phyloP scores from a whole-genome alignment of 1,140 invertebrate species.

The Battus philenor region DNA sequence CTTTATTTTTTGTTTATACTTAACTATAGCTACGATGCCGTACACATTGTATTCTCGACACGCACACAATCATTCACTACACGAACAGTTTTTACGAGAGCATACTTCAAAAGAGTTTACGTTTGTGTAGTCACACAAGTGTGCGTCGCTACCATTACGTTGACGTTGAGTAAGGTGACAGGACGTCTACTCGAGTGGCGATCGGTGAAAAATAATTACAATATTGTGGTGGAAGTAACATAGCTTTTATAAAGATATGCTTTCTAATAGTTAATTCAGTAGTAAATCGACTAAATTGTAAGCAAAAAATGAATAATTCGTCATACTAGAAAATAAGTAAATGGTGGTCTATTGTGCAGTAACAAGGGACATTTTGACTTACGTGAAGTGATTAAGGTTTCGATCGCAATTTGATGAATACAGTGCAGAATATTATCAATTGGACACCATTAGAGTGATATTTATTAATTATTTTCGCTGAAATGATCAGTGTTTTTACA shows the following conservation, averaged over 20 bases:
- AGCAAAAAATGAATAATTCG: background rate
- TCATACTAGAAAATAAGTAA: background rate
- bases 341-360: constrained; percentile 22
- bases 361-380: constrained; percentile 37
- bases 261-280: constrained; percentile 5
- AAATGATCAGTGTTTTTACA: constrained; percentile 57
- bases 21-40: constrained; percentile 51
- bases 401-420: constrained; percentile 20
- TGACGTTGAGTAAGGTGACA: constrained; percentile 31
- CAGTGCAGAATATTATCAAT: constrained; percentile 22
- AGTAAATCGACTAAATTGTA: no score
- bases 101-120: constrained; percentile 15
- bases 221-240: constrained; percentile 20
- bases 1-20: constrained; percentile 73
- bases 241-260: background rate
- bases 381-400: constrained; percentile 43
- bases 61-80: constrained; percentile 36
- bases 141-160: constrained; percentile 19
- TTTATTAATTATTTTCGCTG: constrained; percentile 31
- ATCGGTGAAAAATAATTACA: constrained; percentile 24
- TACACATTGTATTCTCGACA: constrained; percentile 42
- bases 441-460: constrained; percentile 28
- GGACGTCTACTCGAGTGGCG: constrained; percentile 30
- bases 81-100: constrained; percentile 28
- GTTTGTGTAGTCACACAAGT: constrained; percentile 24